A percentile compares a stretch with the other conserved stretches of the same genome.
phyloP scores from a whole-genome alignment of 2,888 invertebrate genomes.

The Parasteatoda lunata region DNA sequence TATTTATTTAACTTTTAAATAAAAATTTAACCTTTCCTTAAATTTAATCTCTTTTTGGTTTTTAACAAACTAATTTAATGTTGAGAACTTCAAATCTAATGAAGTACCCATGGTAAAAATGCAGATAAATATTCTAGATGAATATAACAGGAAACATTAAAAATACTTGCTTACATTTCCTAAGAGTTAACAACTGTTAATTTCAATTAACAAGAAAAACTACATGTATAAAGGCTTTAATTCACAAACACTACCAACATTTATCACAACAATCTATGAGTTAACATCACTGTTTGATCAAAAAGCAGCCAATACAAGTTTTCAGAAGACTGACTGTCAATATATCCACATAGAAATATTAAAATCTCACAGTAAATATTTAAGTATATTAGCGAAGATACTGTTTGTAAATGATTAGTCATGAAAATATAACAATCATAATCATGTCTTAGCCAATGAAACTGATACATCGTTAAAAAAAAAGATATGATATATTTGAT shows the following conservation, averaged over 20 bases:
- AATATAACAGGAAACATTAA: slow-evolving; percentile 3
- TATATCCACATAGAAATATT: slow-evolving; percentile 25
- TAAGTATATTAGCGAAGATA: slow-evolving; percentile 5
- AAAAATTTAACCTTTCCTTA: too few relatives aligned
- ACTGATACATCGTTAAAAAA: slow-evolving; percentile 21
- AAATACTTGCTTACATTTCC: slow-evolving; percentile 23
- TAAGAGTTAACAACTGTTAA: slow-evolving; percentile 42
- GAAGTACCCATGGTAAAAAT: slow-evolving; percentile 16
- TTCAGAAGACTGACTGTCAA: slow-evolving; percentile 25
- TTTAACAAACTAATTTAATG: too few relatives aligned
- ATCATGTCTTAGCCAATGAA: slow-evolving; percentile 13
- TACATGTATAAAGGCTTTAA: slow-evolving; percentile 35
- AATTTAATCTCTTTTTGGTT: too few relatives aligned
- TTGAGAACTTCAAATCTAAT: background rate
- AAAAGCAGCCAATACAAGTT: slow-evolving; percentile 8
- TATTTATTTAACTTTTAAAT: too few relatives aligned
- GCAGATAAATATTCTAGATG: background rate
- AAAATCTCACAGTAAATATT: slow-evolving; percentile 32
- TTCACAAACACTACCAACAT: slow-evolving; percentile 63
- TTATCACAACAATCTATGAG: slow-evolving; percentile 58
- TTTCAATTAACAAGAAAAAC: slow-evolving; percentile 35
- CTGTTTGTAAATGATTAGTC: background rate
- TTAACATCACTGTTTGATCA: slow-evolving; percentile 25
- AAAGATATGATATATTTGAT: slow-evolving; percentile 48
- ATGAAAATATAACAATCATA: slow-evolving; percentile 6